Conservation (phyloP, 1,140 invertebrate species). For the Thaumetopoea pityocampa region DNA sequence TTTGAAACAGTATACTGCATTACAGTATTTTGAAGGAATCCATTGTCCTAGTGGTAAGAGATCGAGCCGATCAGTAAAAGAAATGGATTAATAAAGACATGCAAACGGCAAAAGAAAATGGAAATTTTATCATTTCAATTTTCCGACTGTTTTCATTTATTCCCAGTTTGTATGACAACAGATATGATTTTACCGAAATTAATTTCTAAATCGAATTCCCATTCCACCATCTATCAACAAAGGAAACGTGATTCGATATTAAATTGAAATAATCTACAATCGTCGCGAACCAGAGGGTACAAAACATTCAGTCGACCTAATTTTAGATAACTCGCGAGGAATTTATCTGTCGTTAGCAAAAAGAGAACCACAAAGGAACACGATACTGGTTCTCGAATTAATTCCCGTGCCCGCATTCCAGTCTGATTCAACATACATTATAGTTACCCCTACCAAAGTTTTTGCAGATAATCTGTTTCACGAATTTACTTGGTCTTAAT, state of each 20-base stretch:
- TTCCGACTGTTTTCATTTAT: too few relatives aligned
- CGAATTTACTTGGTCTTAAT: too few relatives aligned
- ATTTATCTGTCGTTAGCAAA: constrained; percentile 35
- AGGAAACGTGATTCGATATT: constrained; percentile 8
- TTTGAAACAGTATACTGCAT: too few relatives aligned
- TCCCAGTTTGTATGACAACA: too few relatives aligned
- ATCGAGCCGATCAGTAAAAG: too few relatives aligned
- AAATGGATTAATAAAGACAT: too few relatives aligned
- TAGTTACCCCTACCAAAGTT: constrained; percentile 18
- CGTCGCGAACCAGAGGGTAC: constrained; percentile 6
- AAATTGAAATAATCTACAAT: constrained; percentile 19
- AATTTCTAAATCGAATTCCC: constrained; percentile 9
- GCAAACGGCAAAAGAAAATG: constrained; percentile 4
- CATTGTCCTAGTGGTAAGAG: too few relatives aligned
- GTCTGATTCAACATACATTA: constrained; percentile 21
- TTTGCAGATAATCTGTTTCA: too few relatives aligned
- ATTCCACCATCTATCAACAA: constrained; percentile 8
- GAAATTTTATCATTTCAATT: background rate
- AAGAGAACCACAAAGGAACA: constrained; percentile 25
- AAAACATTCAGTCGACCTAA: constrained; percentile 18
- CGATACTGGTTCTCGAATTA: constrained; percentile 25
- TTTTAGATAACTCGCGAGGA: constrained; percentile 24
- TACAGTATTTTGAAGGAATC: too few relatives aligned
- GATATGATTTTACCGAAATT: constrained; percentile 2
- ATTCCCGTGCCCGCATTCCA: constrained; percentile 27